Evolutionary conservation across 2,888 invertebrate species (phyloP).

Genomic region (Meandrusa payeni): DNA sequence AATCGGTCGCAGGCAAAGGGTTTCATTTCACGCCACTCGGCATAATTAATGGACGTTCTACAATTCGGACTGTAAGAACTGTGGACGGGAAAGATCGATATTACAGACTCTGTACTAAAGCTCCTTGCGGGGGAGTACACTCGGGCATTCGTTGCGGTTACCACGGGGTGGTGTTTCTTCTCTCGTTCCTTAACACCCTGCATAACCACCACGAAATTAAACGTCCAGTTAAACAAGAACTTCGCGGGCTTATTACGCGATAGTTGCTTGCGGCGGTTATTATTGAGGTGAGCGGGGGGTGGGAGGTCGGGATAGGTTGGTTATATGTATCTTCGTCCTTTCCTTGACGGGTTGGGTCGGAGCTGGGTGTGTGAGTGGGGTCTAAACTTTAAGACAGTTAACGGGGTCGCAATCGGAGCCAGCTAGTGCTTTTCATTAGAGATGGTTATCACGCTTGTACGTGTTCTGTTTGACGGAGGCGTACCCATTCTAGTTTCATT

Average conservation of each 20-base stretch:
- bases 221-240: conserved; percentile 52
- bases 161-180: conserved; percentile 64
- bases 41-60: conserved; percentile 72
- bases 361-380: conserved; percentile 54
- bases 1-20: conserved; percentile 48
- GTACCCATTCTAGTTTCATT: conserved; percentile 50
- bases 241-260: conserved; percentile 46
- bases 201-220: conserved; percentile 32
- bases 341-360: conserved; percentile 53
- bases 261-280: conserved; percentile 34
- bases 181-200: conserved; percentile 63
- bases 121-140: conserved; percentile 49
- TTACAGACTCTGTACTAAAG: conserved; percentile 58
- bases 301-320: conserved; percentile 42
- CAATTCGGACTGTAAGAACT: conserved; percentile 74
- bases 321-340: conserved; percentile 53
- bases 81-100: conserved; percentile 63
- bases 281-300: conserved; percentile 32
- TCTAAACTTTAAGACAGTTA: conserved; percentile 76
- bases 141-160: conserved; percentile 44
- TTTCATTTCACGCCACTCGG: conserved; percentile 51
- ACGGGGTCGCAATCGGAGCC: conserved; percentile 74
- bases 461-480: conserved; percentile 63
- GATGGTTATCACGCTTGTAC: conserved; percentile 66
- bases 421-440: conserved; percentile 74